These are phyloP conservation scores for Magallana angulata DNA, from an alignment of 1,140 invertebrate genomes.

Conservation along the genomic window DNA sequence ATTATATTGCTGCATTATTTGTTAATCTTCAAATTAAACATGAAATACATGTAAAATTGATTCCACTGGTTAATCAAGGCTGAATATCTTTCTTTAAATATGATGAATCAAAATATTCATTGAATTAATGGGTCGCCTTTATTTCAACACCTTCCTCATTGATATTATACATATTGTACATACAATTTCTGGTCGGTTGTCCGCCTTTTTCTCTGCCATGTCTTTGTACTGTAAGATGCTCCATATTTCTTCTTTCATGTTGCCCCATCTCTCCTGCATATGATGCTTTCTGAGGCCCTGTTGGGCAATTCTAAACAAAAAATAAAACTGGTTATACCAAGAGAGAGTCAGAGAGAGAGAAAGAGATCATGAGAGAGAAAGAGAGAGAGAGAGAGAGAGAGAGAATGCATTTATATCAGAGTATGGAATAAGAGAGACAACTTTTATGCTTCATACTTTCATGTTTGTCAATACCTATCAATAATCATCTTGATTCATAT, in stretches of 20 bases:
- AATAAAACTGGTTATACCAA: not conserved
- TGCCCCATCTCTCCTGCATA: constrained; percentile 70
- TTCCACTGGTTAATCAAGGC: not conserved
- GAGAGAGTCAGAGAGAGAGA: not conserved
- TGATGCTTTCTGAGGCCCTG: constrained; percentile 65
- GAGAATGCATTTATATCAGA: too few species aligned
- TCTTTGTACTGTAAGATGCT: constrained; percentile 67
- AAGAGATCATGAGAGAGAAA: not conserved
- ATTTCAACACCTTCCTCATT: too few species aligned
- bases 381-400: too few species aligned
- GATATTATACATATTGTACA: constrained; percentile 25
- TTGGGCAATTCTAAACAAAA: constrained; percentile 63
- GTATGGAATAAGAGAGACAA: too few species aligned
- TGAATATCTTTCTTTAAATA: too few species aligned
- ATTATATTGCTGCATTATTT: not conserved
- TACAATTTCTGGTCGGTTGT: constrained; percentile 56
- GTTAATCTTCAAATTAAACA: not conserved
- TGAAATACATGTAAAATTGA: not conserved
- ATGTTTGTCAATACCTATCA: too few species aligned
- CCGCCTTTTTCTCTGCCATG: constrained; percentile 56
- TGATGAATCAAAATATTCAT: too few species aligned
- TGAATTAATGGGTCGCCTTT: too few species aligned
- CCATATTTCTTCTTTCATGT: constrained; percentile 69
- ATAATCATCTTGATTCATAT: too few species aligned
- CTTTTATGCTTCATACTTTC: too few species aligned